Evolutionary conservation across 2,888 invertebrate species (phyloP), one percentile per base, ranked within the genome.

Genomic region (Drosophila quinaria): DNA sequence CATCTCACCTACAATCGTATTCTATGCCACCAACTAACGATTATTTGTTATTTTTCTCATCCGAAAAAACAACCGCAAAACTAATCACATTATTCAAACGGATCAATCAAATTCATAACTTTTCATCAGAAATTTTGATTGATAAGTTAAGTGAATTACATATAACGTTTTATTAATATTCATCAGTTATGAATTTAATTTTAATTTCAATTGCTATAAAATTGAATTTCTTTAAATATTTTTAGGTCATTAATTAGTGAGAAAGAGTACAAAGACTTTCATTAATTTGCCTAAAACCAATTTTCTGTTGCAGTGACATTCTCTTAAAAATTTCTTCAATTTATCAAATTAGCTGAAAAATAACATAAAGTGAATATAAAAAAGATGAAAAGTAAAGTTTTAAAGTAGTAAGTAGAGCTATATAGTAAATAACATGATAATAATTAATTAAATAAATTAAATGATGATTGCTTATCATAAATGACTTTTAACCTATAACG

Each of bases 1-100:
- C 13, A 10, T n/a, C 9, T 25, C 42, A 44, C 42, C n/a, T n/a
- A 33, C 44, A 22, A n/a, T 55, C n/a, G 42, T 13, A 15, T 37
- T 37, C 37, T 22, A 35, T 44, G 19, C 22, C 55, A 55, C 33
- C 44, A 55, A 33, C 33, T 50, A 50, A 50, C 33, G 50, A 35
- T 22, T 33, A 44, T 44, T 55, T 35, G 33, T 11, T 15, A 31
- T 22, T 19, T 31, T 17, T 3, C 17, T 11, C 17, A 8, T 3
- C 17, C 9, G 22, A n/a, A 11, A 17, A 13, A 54, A 42, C 29
- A 54, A 42, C 4, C 11, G 22, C 33, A 22, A 35, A 56, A 44
- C 55, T 56, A 44, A 56, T 56, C 55, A 56, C 55, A 56, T 56
- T 56, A 56, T 56, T 44, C 44, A 25, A 58, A 17, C 47, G 47